These are phyloP conservation scores for Plebejus argus DNA, from an alignment of 2,888 invertebrate species.

Conservation along the genomic window DNA sequence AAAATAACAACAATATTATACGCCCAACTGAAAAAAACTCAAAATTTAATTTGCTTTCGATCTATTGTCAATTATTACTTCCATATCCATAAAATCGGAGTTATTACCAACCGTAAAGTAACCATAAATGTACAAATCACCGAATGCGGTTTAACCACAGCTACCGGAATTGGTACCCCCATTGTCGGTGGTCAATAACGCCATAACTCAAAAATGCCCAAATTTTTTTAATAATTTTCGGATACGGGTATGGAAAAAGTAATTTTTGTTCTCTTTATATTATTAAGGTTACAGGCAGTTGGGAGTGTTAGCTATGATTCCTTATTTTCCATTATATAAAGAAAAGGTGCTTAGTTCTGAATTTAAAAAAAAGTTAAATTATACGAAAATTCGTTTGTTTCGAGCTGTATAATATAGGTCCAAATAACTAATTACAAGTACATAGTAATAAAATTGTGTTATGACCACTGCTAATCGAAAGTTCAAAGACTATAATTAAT, in stretches of 20 bases:
- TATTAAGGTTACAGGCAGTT: background rate
- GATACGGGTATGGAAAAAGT: background rate
- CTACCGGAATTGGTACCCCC: slow-evolving; percentile 57
- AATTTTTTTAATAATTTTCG: background rate
- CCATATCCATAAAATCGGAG: background rate
- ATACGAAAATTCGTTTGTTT: too few species aligned
- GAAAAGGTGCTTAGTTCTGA: too few species aligned
- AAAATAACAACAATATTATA: too few species aligned
- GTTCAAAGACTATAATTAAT: too few species aligned
- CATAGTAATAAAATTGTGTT: too few species aligned
- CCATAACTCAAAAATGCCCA: background rate
- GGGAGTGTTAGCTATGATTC: too few species aligned
- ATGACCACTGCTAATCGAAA: too few species aligned
- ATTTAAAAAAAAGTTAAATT: too few species aligned
- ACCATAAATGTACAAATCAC: slow-evolving; percentile 20
- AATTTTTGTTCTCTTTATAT: background rate
- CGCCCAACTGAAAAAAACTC: background rate
- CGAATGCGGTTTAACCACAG: slow-evolving; percentile 50
- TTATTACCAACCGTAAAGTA: slow-evolving; percentile 14
- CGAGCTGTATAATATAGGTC: too few species aligned
- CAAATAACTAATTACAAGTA: too few species aligned
- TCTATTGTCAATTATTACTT: background rate
- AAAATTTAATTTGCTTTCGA: background rate
- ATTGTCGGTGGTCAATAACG: slow-evolving; percentile 27
- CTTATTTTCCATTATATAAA: too few species aligned